Conservation (phyloP, 1,140 invertebrate species). For the Bombus terrestris region DNA sequence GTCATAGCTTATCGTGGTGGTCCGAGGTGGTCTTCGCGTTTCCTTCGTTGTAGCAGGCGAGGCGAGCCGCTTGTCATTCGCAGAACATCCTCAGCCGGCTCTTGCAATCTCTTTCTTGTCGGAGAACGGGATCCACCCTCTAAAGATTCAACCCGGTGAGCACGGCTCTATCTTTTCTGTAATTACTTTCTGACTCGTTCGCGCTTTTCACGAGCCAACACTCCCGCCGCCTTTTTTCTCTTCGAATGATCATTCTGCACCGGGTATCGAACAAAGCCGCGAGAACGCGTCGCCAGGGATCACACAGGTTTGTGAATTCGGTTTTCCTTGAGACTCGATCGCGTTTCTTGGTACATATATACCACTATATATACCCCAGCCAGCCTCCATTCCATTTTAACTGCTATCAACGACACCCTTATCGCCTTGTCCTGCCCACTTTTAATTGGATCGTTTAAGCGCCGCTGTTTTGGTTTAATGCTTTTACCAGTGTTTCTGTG, state of each 20-base stretch:
- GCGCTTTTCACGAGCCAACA: conserved; percentile 38
- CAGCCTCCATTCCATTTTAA: neutral
- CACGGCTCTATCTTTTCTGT: conserved; percentile 43
- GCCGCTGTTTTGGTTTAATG: conserved; percentile 1
- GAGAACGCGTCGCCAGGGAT: conserved; percentile 17
- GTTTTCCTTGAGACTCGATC: neutral
- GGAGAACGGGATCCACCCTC: neutral
- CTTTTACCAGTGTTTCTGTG: neutral
- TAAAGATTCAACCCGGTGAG: conserved; percentile 28
- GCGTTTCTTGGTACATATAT: neutral
- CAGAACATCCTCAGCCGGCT: conserved; percentile 5
- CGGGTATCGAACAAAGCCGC: conserved; percentile 31
- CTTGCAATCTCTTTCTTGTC: conserved; percentile 28
- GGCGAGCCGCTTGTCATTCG: conserved; percentile 36
- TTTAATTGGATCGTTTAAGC: conserved; percentile 40
- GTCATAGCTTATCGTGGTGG: neutral
- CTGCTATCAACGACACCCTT: conserved; percentile 33
- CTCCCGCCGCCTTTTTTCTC: conserved; percentile 24
- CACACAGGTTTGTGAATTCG: neutral
- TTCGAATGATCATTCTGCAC: conserved; percentile 15
- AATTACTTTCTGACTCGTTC: conserved; percentile 54
- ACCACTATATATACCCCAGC: too few relatives aligned
- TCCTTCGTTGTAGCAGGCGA: neutral
- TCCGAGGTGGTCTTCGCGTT: neutral
- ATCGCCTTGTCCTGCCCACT: conserved; percentile 5